These are phyloP conservation scores for Thinocorus orbignyianus DNA, from an alignment of 2,113 vertebrate species.

Conservation along the genomic window DNA sequence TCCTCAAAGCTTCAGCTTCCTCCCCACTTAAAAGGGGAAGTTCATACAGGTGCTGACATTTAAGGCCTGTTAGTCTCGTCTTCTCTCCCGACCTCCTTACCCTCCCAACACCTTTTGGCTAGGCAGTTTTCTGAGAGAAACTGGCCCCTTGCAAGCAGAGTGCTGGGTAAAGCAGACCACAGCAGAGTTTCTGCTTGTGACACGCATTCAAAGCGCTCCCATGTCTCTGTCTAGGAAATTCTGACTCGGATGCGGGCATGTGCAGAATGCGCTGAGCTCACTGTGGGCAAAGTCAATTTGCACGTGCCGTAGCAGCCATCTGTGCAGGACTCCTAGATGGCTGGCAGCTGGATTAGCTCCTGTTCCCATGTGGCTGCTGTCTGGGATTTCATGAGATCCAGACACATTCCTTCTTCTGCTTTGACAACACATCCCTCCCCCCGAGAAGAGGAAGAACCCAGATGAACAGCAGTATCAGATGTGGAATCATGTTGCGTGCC, in stretches of 20 bases:
- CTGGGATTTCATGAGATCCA: neutral
- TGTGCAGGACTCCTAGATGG: neutral
- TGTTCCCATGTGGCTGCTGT: neutral
- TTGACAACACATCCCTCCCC: neutral
- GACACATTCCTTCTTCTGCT: neutral
- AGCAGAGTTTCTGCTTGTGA: neutral
- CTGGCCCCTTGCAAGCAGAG: neutral
- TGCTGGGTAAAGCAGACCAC: neutral
- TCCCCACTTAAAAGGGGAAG: neutral
- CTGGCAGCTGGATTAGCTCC: neutral
- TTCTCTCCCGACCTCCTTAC: neutral
- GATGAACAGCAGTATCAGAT: neutral
- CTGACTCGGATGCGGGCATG: neutral
- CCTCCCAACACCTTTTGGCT: neutral
- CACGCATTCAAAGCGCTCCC: fast-evolving
- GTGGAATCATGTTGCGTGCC: fast-evolving
- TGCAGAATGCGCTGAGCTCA: neutral
- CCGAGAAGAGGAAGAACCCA: neutral
- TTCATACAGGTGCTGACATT: neutral
- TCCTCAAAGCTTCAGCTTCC: neutral
- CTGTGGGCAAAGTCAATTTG: neutral
- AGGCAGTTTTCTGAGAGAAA: neutral
- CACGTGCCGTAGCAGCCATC: neutral
- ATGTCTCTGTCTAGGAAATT: neutral
- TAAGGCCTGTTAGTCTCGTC: neutral